Evolutionary conservation across 35 echinoderm and acorn worm species (phyloP), one percentile per base, ranked within the genome.

Genomic region (Apostichopus parvimensis): DNA sequence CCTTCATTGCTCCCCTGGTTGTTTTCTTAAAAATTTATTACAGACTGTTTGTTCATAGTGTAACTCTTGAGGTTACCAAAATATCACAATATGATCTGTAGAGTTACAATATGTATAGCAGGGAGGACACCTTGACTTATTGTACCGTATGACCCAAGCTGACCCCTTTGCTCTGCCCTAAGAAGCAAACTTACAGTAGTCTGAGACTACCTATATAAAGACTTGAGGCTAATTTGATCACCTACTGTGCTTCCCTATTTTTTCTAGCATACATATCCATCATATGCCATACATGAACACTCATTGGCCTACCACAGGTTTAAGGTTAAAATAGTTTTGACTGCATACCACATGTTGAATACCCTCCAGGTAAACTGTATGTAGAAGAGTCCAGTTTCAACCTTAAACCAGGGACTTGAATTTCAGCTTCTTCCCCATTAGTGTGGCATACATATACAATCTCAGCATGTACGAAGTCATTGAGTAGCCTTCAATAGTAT

Each of bases 171-270:
- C 15, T 14, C 55, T 84, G 81, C 57, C 71, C 71, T 58, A 59
- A 55, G 52, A 34, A 84, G 53, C 15, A 80, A 56, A 84, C 54
- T 58, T 52, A 58, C 54, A 84, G 25, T 58, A 59, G 18, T 23
- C 15, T 25, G 23, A 59, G 81, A 84, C 81, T 25, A 45, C 34
- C 34, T 45, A 45, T 45, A 45, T 45, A n/a, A 45, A 84, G 81
- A 75, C 71, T 84, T 84, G 25, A 84, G 53, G 81, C 81, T 84
- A 84, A 84, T 84, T 84, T 84, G 56, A 21, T 56, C 81, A 59
- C 81, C 81, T 58, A 84, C 81, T 84, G 81, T 58, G 81, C 81
- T 23, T 45, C 12, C 52, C 78, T 55, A 80, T 80, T 53, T 55
- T 55, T 25, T 22, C 8, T 52, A 55, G 78, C 78, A 80, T 80